Conservation (phyloP, 2,113 vertebrate species). For the Megaleporinus macrocephalus region DNA sequence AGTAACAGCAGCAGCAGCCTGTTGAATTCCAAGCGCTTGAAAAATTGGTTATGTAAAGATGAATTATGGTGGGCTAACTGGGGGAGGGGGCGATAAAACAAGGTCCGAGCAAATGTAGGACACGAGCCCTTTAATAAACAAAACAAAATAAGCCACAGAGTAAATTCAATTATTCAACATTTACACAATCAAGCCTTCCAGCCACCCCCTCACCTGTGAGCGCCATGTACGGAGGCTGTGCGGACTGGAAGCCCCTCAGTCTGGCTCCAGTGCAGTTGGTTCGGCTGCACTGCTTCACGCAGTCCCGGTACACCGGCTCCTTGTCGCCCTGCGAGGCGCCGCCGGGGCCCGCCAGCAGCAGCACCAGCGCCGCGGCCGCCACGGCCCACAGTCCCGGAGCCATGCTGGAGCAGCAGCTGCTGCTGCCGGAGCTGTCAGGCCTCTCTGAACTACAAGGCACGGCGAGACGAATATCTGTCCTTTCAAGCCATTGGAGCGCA, state of each 20-base stretch:
- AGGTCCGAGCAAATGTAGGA: too few species aligned
- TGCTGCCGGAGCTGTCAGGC: slow-evolving; percentile 57
- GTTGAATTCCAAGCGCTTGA: too few species aligned
- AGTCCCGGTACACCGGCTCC: slow-evolving; percentile 93
- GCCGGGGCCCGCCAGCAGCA: slow-evolving; percentile 64
- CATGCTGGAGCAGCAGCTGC: slow-evolving; percentile 28
- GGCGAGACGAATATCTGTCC: slow-evolving; percentile 51
- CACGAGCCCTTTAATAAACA: too few species aligned
- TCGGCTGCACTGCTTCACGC: slow-evolving; percentile 86
- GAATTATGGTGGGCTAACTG: too few species aligned
- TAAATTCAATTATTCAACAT: too few species aligned
- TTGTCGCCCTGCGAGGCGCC: slow-evolving; percentile 88
- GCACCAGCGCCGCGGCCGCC: slow-evolving; percentile 61
- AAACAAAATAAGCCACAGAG: too few species aligned
- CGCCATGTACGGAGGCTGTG: slow-evolving; percentile 93
- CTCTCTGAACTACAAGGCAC: slow-evolving; percentile 64
- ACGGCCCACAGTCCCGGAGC: slow-evolving; percentile 67
- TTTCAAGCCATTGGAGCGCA: slow-evolving; percentile 28
- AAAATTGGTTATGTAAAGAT: too few species aligned
- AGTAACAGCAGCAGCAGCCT: too few species aligned
- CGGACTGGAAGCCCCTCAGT: slow-evolving; percentile 85
- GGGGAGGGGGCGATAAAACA: too few species aligned
- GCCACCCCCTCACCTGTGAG: slow-evolving; percentile 72
- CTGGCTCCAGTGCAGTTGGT: slow-evolving; percentile 90
- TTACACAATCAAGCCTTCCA: too few species aligned